Evolutionary conservation across 2,797 vertebrate species (phyloP), one percentile per base, ranked within the genome.

Genomic region (Scolopax rusticola): DNA sequence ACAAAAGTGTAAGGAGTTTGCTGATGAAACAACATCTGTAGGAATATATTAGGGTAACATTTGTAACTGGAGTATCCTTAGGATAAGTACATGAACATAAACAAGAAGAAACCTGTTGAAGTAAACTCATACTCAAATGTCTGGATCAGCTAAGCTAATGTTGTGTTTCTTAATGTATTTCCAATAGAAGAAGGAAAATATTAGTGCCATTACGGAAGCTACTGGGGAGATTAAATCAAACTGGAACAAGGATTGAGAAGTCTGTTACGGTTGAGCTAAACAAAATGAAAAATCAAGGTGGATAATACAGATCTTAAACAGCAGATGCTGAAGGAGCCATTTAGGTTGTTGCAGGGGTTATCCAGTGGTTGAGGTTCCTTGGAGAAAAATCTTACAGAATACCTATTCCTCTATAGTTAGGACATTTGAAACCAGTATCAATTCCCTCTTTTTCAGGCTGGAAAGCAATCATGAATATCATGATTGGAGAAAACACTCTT

Each of bases 251-350:
- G 51, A 61, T 45, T 86, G 56, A 70, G 28, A 67, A 78, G 9
- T 77, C 56, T 89, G 11, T 70, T 90, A 65, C 4, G 9, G 7
- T 5, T 61, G 45, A 88, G 23, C 10, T 23, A 38, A 74, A 47
- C 43, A 67, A 85, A 87, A 78, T 50, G 23, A 93, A 92, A 92
- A 76, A 88, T 40, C 50, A 64, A 24, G 2, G 11, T 74, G 33
- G 11, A 8, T 86, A 56, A 47, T n/a, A 40, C 11, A 38, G 25
- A 25, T 41, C 43, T 25, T 79, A 25, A 79, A 40, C 13, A 80
- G 32, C 28, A 85, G 47, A 54, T 71, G 28, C 64, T 30, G 64
- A 94, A 88, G 64, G 33, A 86, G 15, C 43, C 20, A 21, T 68
- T 63, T 38, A 53, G 47, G 24, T 81, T 79, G 33, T 78, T 79